Conservation (phyloP, 1,140 invertebrate genomes). For the Zaprionus camerounensis region DNA sequence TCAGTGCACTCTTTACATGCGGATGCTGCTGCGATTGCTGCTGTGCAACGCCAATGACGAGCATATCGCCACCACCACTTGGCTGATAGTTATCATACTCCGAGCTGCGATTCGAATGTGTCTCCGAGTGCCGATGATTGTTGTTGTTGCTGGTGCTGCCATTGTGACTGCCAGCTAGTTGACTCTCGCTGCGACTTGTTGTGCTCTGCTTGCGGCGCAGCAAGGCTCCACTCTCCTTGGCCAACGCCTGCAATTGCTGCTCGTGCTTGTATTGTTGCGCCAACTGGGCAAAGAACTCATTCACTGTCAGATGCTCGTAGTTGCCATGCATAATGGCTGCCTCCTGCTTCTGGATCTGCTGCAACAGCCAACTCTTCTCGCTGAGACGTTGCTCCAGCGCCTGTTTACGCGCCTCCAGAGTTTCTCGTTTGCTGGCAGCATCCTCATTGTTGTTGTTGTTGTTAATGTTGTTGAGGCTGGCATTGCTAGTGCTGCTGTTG, state of each 20-base stretch:
- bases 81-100: slow-evolving; percentile 81
- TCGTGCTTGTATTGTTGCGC: slow-evolving; percentile 78
- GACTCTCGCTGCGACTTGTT: slow-evolving; percentile 55
- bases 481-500: slow-evolving; percentile 44
- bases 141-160: slow-evolving; percentile 53
- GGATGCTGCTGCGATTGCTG: slow-evolving; percentile 66
- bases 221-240: slow-evolving; percentile 53
- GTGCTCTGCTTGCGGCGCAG: slow-evolving; percentile 68
- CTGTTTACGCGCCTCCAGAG: slow-evolving; percentile 69
- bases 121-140: slow-evolving; percentile 71
- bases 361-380: slow-evolving; percentile 79
- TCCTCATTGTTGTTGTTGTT: slow-evolving; percentile 67
- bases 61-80: slow-evolving; percentile 56
- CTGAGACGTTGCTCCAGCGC: slow-evolving; percentile 69
- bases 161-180: slow-evolving; percentile 32
- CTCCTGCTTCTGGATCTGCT: slow-evolving; percentile 82
- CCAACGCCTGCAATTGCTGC: slow-evolving; percentile 57
- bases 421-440: slow-evolving; percentile 63
- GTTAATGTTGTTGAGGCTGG: slow-evolving; percentile 47
- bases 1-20: slow-evolving; percentile 71
- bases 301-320: slow-evolving; percentile 77
- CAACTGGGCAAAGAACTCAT: slow-evolving; percentile 75
- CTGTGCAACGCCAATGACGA: slow-evolving; percentile 72
- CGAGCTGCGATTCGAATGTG: slow-evolving; percentile 77
- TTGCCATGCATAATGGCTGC: slow-evolving; percentile 77